Conservation (phyloP, 64 coral and sea anemone species). For the Astreopora myriophthalma region DNA sequence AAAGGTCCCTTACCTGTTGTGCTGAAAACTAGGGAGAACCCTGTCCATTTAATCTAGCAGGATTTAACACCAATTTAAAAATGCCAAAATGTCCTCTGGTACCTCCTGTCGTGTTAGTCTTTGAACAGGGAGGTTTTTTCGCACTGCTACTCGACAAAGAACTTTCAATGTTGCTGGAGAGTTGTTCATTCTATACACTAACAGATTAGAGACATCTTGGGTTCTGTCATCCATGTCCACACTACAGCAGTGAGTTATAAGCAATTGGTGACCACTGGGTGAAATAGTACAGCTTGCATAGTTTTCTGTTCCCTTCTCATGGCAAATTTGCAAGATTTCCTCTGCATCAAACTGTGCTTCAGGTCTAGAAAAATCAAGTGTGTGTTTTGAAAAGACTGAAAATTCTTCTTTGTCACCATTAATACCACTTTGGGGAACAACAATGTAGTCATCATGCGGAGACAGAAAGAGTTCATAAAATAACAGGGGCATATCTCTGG, state of each 20-base stretch:
- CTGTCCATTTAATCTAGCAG: too few relatives aligned
- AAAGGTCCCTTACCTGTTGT: too few relatives aligned
- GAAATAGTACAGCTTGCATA: slow-evolving; percentile 14
- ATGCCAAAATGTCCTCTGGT: slow-evolving; percentile 3
- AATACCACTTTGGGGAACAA: slow-evolving; percentile 13
- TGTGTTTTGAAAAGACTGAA: not conserved
- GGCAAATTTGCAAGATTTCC: not conserved
- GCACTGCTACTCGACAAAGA: not conserved
- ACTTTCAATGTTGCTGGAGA: not conserved
- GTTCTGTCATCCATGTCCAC: not conserved
- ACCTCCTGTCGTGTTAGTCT: not conserved
- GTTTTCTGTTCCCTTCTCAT: not conserved
- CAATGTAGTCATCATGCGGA: slow-evolving; percentile 7
- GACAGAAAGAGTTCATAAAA: not conserved
- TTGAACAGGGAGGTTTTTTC: not conserved
- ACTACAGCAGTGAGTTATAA: not conserved
- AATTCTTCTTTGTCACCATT: not conserved
- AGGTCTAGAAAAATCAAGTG: not conserved
- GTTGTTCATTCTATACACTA: slow-evolving; percentile 7
- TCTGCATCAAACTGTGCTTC: slow-evolving; percentile 1
- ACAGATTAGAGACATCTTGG: slow-evolving; percentile 18
- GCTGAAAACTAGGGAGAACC: too few relatives aligned
- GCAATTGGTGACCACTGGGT: not conserved
- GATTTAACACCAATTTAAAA: slow-evolving; percentile 24
- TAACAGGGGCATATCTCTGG: not conserved